Percentiles rank a stretch among this genome's conserved stretches.
These are phyloP conservation scores for Danaus chrysippus DNA, from an alignment of 2,888 invertebrate species.

Conservation along the genomic window DNA sequence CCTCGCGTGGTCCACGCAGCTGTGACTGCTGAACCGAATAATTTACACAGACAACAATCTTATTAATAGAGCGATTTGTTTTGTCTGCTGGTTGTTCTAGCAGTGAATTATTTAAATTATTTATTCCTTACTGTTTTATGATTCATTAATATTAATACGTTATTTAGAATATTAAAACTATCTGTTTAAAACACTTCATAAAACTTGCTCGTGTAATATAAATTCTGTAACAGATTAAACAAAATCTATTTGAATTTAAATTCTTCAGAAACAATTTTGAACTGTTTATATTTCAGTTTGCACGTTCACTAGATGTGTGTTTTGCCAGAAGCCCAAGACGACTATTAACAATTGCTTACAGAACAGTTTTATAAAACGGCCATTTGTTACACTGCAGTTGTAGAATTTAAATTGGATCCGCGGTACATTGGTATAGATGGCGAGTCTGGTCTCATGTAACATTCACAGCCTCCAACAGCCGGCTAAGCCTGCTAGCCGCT, in stretches of 20 bases:
- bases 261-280: no score
- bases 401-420: conserved; percentile 1
- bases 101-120: neutral
- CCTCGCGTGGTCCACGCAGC: neutral
- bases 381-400: neutral
- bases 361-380: no score
- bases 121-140: neutral
- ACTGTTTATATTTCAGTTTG: no score
- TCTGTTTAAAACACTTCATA: neutral
- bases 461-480: conserved; percentile 21
- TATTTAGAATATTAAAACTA: no score
- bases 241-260: no score
- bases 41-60: neutral
- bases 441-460: conserved; percentile 18
- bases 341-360: no score
- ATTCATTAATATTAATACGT: no score
- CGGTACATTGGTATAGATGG: conserved; percentile 4
- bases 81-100: conserved; percentile 1
- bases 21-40: neutral
- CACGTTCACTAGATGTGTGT: no score
- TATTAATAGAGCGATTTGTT: neutral
- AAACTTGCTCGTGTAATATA: neutral
- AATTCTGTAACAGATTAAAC: no score
- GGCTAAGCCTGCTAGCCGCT: conserved; percentile 18
- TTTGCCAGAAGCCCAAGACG: no score